These are phyloP conservation scores for Anguilla anguilla DNA, from an alignment of 2,797 vertebrate genomes.

Conservation along the genomic window DNA sequence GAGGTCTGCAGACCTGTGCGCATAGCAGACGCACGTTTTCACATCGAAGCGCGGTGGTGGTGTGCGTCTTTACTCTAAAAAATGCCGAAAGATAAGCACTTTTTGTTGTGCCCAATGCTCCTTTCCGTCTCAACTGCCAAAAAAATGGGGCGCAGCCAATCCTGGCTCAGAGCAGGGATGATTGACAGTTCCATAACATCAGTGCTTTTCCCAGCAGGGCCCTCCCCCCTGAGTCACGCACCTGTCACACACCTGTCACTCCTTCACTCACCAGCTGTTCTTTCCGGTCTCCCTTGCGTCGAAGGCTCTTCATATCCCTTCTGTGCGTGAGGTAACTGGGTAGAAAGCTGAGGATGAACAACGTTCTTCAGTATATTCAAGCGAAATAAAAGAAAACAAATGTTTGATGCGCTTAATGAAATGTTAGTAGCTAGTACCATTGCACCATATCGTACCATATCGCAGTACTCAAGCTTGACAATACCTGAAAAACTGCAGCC, in stretches of 20 bases:
- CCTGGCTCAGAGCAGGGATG: background rate
- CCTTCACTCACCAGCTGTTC: too few species aligned
- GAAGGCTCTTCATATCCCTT: background rate
- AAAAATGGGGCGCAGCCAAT: background rate
- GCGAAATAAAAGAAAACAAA: background rate
- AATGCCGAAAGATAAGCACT: too few species aligned
- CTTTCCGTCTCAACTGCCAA: too few species aligned
- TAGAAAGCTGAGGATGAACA: background rate
- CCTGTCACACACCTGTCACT: background rate
- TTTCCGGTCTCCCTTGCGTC: background rate
- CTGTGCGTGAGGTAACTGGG: background rate
- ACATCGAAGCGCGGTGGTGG: background rate
- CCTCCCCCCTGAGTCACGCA: background rate
- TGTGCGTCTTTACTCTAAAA: background rate
- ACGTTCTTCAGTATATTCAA: background rate
- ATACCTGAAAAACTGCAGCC: too few species aligned
- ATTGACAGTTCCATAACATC: background rate
- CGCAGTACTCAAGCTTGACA: too few species aligned
- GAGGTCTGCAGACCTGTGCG: background rate
- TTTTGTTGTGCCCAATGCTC: too few species aligned
- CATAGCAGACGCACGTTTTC: background rate
- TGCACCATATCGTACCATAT: too few species aligned
- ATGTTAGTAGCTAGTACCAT: too few species aligned
- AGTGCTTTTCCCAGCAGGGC: background rate
- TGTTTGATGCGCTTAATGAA: background rate